These are phyloP conservation scores for Tuta absoluta DNA, from an alignment of 2,888 invertebrate genomes.

Conservation along the genomic window DNA sequence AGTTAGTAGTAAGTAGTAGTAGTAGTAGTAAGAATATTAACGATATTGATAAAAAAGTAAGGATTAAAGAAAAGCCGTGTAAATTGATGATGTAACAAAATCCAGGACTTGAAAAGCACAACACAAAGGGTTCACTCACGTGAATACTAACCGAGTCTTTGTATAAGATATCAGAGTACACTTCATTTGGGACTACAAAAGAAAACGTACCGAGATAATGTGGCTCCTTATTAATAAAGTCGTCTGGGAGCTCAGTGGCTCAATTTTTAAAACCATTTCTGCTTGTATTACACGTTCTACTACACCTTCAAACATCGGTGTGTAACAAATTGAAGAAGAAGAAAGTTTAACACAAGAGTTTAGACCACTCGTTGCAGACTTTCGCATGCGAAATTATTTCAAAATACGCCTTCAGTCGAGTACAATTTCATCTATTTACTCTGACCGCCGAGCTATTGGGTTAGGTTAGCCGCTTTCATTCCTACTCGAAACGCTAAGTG, in stretches of 20 bases:
- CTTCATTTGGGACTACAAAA: conserved; percentile 22
- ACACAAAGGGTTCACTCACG: not conserved
- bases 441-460: conserved; percentile 51
- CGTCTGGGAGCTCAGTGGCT: conserved; percentile 34
- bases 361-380: too few relatives aligned
- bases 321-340: too few relatives aligned
- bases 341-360: too few relatives aligned
- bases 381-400: too few relatives aligned
- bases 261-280: too few relatives aligned
- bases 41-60: too few relatives aligned
- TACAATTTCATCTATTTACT: conserved; percentile 69
- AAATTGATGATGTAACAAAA: conserved; percentile 5
- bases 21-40: too few relatives aligned
- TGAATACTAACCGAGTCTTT: conserved; percentile 14
- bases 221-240: conserved; percentile 46
- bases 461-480: conserved; percentile 57
- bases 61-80: not conserved
- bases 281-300: too few relatives aligned
- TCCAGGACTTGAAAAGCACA: not conserved
- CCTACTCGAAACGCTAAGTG: conserved; percentile 68
- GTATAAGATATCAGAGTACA: conserved; percentile 15
- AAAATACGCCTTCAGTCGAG: conserved; percentile 25
- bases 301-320: too few relatives aligned
- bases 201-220: conserved; percentile 15
- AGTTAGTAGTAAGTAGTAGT: too few relatives aligned